Percentiles rank a stretch among this genome's conserved stretches.
These are phyloP conservation scores for Xiphydria camelus DNA, from an alignment of 2,888 invertebrate genomes.

Conservation along the genomic window DNA sequence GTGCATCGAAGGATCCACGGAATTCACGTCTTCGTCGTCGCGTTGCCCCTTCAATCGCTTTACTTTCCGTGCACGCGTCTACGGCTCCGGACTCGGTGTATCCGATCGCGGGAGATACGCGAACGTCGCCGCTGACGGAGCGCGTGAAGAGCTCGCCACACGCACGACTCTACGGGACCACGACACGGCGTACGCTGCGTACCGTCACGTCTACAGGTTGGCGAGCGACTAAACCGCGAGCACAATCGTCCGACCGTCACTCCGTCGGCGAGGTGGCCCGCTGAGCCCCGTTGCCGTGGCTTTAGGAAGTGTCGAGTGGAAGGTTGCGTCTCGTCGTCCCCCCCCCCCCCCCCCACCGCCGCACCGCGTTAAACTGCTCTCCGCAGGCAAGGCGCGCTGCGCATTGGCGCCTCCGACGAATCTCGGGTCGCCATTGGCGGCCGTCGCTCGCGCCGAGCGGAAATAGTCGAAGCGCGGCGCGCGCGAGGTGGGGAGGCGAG, in stretches of 20 bases:
- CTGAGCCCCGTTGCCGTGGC: slow-evolving; percentile 16
- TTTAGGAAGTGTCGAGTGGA: slow-evolving; percentile 40
- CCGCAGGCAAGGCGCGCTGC: no score
- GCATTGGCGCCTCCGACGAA: slow-evolving; percentile 31
- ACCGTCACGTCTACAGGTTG: slow-evolving; percentile 41
- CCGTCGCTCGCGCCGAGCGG: slow-evolving; percentile 27
- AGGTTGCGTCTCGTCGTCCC: slow-evolving; percentile 28
- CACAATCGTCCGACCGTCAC: slow-evolving; percentile 29
- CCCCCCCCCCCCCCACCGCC: slow-evolving; percentile 7
- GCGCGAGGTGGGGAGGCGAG: slow-evolving; percentile 20
- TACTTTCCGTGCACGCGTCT: no score
- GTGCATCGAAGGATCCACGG: not conserved
- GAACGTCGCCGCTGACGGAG: no score
- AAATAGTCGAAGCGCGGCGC: slow-evolving; percentile 44
- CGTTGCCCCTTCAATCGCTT: no score
- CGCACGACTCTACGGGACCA: slow-evolving; percentile 12
- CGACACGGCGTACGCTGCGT: slow-evolving; percentile 22
- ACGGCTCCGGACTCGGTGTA: no score
- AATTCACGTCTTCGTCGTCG: no score
- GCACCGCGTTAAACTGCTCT: slow-evolving; percentile 7
- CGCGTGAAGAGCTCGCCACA: slow-evolving; percentile 11
- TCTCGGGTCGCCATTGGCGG: slow-evolving; percentile 26
- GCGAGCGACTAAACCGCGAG: slow-evolving; percentile 47
- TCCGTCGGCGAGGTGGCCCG: slow-evolving; percentile 19
- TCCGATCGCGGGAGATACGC: no score